Base-by-base conservation (phyloP, 2,113 vertebrate species). In the Steatornis caripensis region DNA sequence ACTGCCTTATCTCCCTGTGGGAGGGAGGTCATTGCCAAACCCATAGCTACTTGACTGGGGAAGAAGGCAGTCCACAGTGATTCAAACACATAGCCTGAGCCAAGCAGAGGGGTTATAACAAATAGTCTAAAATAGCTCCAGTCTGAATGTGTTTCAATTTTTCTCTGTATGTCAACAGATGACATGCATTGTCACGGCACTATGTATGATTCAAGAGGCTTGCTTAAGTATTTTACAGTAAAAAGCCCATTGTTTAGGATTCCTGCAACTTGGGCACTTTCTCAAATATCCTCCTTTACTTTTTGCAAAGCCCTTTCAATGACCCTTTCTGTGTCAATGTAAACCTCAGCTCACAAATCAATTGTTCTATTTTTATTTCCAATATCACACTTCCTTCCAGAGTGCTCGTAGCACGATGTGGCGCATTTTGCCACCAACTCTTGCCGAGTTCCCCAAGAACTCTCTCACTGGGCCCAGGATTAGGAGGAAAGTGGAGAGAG, bases 1-100 rank as follows among this genome's bases (percentile, higher is more conserved):
- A 94, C 86, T 79, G 95, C 96, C 96, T 98, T 98, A 97, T 98
- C 97, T 97, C 94, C 89, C 87, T 64, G 91, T 76, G 92, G 93
- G 97, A 95, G 94, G 84, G 69, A 96, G 86, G 87, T 91, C 95
- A 93, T 62, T 97, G 97, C 97, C 96, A 96, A 97, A 97, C 96
- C 96, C 96, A 92, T 27, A 10, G 91, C 95, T 97, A 86, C 96
- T 96, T 83, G 77, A 94, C 87, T 85, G 84, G 62, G 93, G 84
- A 92, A 89, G 91, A 43, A 93, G 81, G 88, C 81, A 74, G 92
- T 34, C 91, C 89, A 78, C 69, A 94, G 75, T 18, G 90, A 91
- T 75, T 90, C 83, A 92, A 95, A 86, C 41, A 41, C 65, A 54
- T 1, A 32, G 89, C 61, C 34, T 36, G 60, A 84, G 95, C 78